Evolutionary conservation across 2,797 vertebrate species (phyloP), one percentile per base, ranked within the genome.

Genomic region (Poecilia wingei): DNA sequence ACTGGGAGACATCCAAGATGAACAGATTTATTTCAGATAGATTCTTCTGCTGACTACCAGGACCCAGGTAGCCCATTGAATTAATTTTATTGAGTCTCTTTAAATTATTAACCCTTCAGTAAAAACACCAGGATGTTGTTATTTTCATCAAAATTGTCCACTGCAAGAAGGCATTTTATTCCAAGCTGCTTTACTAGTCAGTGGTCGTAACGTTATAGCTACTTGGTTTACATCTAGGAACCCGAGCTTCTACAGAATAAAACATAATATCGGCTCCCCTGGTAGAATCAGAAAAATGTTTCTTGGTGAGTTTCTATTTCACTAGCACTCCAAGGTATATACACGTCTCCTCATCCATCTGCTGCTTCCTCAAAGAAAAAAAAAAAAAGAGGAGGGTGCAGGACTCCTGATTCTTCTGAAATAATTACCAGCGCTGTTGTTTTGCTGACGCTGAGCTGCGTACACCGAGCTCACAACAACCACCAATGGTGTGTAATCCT

Each of bases 1-100:
- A 28, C 4, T 77, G 55, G 41, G 33, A 74, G 72, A 68, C 25
- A 31, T 45, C 4, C 39, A 43, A 31, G 36, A 43, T 73, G 25
- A 20, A 74, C 13, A 79, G 57, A n/a, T 74, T 53, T 43, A 18
- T 68, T 75, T 28, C 16, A 72, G 22, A 43, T 64, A 55, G 47
- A 57, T 80, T 70, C 28, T 70, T 49, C 31, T 70, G 72, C 22
- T 69, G 53, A 66, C 61, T 66, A 33, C 25, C 28, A 55, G 72
- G 72, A 74, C 49, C 28, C 8, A 69, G 28, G 7, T 69, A 64
- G 49, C 9, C 9, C n/a, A 55, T 46, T 51, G 6, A 12, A 46
- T 75, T 31, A 39, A 14, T 9, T 53, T 14, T 79, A 36, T 55
- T 25, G 36, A 46, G 46, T 73, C 46, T 72, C 43, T 57, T 51